Percentiles rank a stretch among this genome's conserved stretches.
Evolutionary conservation across 2,113 vertebrate genomes (phyloP).

Genomic region (Martes martes): DNA sequence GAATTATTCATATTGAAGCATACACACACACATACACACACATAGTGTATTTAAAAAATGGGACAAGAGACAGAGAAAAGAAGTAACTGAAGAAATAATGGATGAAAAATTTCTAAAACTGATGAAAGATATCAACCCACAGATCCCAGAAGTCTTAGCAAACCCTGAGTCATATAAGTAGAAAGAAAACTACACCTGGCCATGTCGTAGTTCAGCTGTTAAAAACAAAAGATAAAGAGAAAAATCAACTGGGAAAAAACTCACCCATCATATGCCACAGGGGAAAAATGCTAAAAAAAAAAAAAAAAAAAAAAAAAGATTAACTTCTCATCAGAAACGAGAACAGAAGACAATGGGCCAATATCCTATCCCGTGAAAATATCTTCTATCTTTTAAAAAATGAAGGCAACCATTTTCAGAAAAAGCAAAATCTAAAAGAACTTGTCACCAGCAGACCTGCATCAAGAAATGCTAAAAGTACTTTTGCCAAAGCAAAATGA

Average conservation of each 20-base stretch:
- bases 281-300: not conserved
- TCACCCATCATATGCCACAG: not conserved
- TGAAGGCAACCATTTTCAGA: not conserved
- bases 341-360: not conserved
- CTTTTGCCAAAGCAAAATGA: not conserved
- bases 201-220: not conserved
- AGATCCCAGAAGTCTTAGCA: conserved; percentile 6
- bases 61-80: not conserved
- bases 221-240: not conserved
- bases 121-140: not conserved
- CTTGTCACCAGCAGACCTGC: not conserved
- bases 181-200: not conserved
- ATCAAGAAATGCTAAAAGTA: not conserved
- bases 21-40: not conserved
- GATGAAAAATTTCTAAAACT: not conserved
- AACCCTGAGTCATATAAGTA: not conserved
- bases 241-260: not conserved
- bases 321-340: not conserved
- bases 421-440: not conserved
- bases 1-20: conserved; percentile 25
- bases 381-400: not conserved
- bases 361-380: not conserved
- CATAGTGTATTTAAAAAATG: not conserved
- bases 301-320: not conserved
- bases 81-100: not conserved